These are phyloP conservation scores for Staurois parvus DNA, from an alignment of 2,797 vertebrate species.

Conservation along the genomic window DNA sequence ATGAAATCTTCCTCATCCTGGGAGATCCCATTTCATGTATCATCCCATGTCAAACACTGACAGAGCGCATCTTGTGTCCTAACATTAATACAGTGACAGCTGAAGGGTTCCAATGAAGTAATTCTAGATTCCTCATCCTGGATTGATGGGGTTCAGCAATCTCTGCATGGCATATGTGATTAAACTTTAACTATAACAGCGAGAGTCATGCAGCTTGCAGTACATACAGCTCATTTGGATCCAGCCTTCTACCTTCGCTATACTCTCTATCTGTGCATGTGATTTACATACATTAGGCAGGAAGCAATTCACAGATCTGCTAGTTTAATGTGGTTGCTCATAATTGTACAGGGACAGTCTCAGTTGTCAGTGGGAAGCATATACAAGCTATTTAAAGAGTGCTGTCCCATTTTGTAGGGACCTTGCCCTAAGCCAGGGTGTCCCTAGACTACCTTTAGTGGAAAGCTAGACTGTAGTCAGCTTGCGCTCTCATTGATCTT, in stretches of 20 bases:
- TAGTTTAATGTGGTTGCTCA: background rate
- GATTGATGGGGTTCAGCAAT: conserved; percentile 5
- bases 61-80: conserved; percentile 11
- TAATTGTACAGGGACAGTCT: background rate
- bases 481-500: too few species aligned
- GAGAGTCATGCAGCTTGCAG: background rate
- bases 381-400: background rate
- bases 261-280: background rate
- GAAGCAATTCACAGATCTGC: background rate
- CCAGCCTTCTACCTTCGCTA: background rate
- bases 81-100: conserved; percentile 15
- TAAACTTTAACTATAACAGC: conserved; percentile 15
- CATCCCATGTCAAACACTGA: background rate
- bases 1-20: conserved; percentile 13
- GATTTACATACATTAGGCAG: background rate
- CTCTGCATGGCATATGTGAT: conserved; percentile 30
- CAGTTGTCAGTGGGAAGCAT: background rate
- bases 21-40: background rate
- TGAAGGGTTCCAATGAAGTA: conserved; percentile 12
- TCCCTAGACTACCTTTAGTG: too few species aligned
- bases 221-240: background rate
- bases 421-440: too few species aligned
- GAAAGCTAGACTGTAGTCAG: too few species aligned
- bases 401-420: too few species aligned
- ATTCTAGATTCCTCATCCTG: background rate